These are phyloP conservation scores for Spisula solida DNA, from an alignment of 2,888 invertebrate genomes.

Conservation along the genomic window DNA sequence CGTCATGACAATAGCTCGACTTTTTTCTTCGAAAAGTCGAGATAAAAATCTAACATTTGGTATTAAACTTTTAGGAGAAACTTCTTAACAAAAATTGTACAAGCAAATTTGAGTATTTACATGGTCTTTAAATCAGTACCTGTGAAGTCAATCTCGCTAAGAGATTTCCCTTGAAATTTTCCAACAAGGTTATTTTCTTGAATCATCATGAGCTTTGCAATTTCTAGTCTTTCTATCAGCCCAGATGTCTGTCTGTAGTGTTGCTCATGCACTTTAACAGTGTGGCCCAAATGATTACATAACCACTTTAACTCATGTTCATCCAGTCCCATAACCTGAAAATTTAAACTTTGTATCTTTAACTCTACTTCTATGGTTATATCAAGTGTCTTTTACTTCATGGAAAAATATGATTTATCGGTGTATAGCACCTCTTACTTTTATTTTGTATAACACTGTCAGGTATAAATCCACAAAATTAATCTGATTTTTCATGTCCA, in stretches of 20 bases:
- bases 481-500: too few species aligned
- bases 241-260: constrained; percentile 48
- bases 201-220: constrained; percentile 45
- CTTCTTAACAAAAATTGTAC: too few species aligned
- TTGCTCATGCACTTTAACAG: constrained; percentile 33
- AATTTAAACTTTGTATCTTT: background rate
- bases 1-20: too few species aligned
- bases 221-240: constrained; percentile 49
- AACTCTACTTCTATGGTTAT: background rate
- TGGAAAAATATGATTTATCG: too few species aligned
- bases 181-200: constrained; percentile 42
- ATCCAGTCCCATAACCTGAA: constrained; percentile 48
- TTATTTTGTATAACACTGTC: too few species aligned
- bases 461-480: too few species aligned
- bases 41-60: too few species aligned
- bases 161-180: constrained; percentile 24
- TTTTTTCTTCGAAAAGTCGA: too few species aligned
- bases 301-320: constrained; percentile 48
- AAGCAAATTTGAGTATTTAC: too few species aligned
- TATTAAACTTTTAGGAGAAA: too few species aligned
- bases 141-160: constrained; percentile 36
- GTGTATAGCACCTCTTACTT: too few species aligned
- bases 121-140: too few species aligned
- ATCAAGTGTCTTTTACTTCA: background rate
- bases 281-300: constrained; percentile 39